These are phyloP conservation scores for Leptobrachium ailaonicum DNA, from an alignment of 2,113 vertebrate species.

Conservation along the genomic window DNA sequence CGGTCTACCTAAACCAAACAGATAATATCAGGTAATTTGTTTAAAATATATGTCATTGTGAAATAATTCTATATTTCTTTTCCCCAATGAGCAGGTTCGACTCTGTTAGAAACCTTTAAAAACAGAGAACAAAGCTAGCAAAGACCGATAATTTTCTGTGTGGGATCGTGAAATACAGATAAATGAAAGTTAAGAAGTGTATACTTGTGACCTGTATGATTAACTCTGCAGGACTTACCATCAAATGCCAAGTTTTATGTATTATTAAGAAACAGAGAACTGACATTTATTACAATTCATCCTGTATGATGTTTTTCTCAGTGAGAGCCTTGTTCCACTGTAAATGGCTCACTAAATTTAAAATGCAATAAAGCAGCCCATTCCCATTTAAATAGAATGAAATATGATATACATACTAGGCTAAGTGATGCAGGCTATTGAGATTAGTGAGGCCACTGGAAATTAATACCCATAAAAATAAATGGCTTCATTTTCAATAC, in stretches of 20 bases:
- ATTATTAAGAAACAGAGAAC: conserved; percentile 46
- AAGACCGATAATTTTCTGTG: conserved; percentile 41
- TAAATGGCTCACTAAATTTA: conserved; percentile 36
- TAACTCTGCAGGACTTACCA: conserved; percentile 48
- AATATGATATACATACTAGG: background rate
- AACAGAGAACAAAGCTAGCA: conserved; percentile 32
- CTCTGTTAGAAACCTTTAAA: conserved; percentile 41
- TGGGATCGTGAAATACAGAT: conserved; percentile 41
- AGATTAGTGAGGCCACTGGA: background rate
- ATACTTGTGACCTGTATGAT: conserved; percentile 47
- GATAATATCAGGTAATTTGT: conserved; percentile 1
- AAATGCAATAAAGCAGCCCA: background rate
- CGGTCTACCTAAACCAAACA: conserved; percentile 1
- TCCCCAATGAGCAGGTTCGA: conserved; percentile 7
- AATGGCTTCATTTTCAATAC: background rate
- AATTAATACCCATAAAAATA: background rate
- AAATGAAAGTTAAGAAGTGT: conserved; percentile 46
- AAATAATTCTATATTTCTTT: background rate
- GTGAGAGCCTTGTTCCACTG: conserved; percentile 25
- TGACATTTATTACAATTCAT: conserved; percentile 46
- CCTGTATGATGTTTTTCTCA: conserved; percentile 40
- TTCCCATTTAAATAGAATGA: background rate
- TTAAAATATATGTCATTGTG: conserved; percentile 1
- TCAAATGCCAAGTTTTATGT: conserved; percentile 44
- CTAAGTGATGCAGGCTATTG: background rate